Conservation (phyloP, 2,797 vertebrate genomes). For the Diplodus puntazzo region DNA sequence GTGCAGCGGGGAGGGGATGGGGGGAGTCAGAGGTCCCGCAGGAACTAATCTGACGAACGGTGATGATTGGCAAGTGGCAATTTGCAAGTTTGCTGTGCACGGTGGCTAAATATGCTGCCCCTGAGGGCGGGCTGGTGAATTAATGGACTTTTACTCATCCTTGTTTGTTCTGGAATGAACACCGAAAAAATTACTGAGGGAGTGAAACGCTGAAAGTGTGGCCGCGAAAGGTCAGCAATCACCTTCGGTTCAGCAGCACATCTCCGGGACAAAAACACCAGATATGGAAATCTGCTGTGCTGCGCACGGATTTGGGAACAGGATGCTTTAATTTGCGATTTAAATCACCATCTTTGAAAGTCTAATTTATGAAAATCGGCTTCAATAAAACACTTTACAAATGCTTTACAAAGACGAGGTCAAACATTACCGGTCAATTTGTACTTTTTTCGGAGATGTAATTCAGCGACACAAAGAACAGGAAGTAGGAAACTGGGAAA, state of each 20-base stretch:
- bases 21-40: conserved; percentile 8
- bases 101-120: conserved; percentile 12
- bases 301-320: background rate
- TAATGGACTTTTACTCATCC: background rate
- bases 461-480: background rate
- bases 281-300: background rate
- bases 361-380: conserved; percentile 7
- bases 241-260: background rate
- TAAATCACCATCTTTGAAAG: conserved; percentile 6
- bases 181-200: background rate
- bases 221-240: conserved; percentile 2
- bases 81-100: conserved; percentile 30
- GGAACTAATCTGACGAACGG: conserved; percentile 48
- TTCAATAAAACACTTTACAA: background rate
- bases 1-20: background rate
- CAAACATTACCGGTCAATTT: background rate
- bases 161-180: conserved; percentile 14
- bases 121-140: background rate
- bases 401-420: background rate
- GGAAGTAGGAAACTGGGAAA: background rate
- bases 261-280: background rate
- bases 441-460: background rate
- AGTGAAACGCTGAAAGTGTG: conserved; percentile 4
- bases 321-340: conserved; percentile 7
- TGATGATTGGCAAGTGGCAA: conserved; percentile 43